A percentile compares a stretch with the other conserved stretches of the same genome.
Evolutionary conservation across 2,113 vertebrate species (phyloP).

Genomic region (Nansenia antarctica): DNA sequence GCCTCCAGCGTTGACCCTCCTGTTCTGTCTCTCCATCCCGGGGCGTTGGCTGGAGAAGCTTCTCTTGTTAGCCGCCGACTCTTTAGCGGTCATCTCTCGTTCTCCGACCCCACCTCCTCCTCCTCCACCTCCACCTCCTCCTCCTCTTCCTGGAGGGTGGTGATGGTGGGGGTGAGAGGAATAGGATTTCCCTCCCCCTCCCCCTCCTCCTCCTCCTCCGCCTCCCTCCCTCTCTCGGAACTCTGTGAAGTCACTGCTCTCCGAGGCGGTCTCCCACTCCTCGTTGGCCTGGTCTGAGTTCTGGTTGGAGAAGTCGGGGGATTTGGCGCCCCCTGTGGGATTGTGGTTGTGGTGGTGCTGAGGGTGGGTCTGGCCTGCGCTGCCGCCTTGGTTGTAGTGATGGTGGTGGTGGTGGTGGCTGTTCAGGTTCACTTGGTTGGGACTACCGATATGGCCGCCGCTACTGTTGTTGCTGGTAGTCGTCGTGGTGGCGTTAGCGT

Average conservation of each 20-base stretch:
- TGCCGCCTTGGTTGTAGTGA: conserved; percentile 71
- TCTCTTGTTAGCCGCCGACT: conserved; percentile 81
- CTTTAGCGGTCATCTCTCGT: conserved; percentile 72
- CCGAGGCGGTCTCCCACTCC: conserved; percentile 92
- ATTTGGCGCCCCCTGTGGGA: conserved; percentile 81
- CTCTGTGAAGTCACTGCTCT: conserved; percentile 93
- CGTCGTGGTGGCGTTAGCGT: conserved; percentile 53
- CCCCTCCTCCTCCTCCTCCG: no score
- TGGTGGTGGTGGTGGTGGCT: conserved; percentile 52
- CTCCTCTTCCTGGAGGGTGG: conserved; percentile 44
- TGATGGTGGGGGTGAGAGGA: conserved; percentile 73
- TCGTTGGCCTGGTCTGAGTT: conserved; percentile 95
- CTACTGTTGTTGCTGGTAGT: conserved; percentile 59
- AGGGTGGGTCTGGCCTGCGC: conserved; percentile 50
- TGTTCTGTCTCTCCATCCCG: conserved; percentile 89
- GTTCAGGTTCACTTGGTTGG: conserved; percentile 62
- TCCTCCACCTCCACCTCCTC: conserved; percentile 61
- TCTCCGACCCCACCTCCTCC: conserved; percentile 69
- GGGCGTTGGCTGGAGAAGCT: conserved; percentile 93
- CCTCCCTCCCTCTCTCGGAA: conserved; percentile 80
- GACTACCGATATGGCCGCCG: conserved; percentile 54
- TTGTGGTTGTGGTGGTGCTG: conserved; percentile 76
- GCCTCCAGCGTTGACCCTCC: conserved; percentile 77
- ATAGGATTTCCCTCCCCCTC: conserved; percentile 61
- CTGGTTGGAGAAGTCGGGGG: conserved; percentile 90